Conservation (phyloP, 2,797 vertebrate species). For the Enteromius thamalakanensis region DNA sequence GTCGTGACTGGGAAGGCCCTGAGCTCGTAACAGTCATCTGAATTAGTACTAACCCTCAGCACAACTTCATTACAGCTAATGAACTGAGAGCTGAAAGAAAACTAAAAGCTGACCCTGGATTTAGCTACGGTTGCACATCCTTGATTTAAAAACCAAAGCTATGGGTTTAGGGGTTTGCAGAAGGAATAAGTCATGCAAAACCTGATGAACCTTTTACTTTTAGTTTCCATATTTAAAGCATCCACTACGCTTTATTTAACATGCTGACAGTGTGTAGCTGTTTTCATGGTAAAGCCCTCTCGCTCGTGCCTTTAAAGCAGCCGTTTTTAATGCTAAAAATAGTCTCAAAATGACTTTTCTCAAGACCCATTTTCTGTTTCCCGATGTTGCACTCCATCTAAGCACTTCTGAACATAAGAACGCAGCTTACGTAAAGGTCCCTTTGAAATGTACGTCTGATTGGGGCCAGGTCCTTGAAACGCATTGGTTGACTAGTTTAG, state of each 20-base stretch:
- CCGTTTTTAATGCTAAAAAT: slow-evolving; percentile 20
- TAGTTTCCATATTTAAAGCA: background rate
- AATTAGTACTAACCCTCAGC: slow-evolving; percentile 40
- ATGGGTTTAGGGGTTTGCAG: background rate
- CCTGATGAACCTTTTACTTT: background rate
- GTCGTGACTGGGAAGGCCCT: slow-evolving; percentile 16
- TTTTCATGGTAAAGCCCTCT: background rate
- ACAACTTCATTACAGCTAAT: slow-evolving; percentile 52
- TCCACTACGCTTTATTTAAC: background rate
- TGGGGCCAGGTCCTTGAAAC: background rate
- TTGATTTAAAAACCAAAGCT: slow-evolving; percentile 2
- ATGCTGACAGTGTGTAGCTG: background rate
- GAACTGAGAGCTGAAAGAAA: slow-evolving; percentile 22
- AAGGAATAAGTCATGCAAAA: background rate
- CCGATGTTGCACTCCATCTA: background rate
- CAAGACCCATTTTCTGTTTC: slow-evolving; percentile 26
- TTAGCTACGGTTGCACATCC: background rate
- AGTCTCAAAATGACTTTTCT: slow-evolving; percentile 23
- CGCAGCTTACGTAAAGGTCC: background rate
- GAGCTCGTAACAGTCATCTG: slow-evolving; percentile 24
- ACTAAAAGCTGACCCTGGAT: slow-evolving; percentile 12
- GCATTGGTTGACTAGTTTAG: background rate
- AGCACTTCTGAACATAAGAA: background rate
- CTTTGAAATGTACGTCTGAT: background rate
- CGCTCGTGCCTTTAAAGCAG: background rate